Conservation (phyloP, 2,888 invertebrate genomes). For the Phaonia tiefii region DNA sequence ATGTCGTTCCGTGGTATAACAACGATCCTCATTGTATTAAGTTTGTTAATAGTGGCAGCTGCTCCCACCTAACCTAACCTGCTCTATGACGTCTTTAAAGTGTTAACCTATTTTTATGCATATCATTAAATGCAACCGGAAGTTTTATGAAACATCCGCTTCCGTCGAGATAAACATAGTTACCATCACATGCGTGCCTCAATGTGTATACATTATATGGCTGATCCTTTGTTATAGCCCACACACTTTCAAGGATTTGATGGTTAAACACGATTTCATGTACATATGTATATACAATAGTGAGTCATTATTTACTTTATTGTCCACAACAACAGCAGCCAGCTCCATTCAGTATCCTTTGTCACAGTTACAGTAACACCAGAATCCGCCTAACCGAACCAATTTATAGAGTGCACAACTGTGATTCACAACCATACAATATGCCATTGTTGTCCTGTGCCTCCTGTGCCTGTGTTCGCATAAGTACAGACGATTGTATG, state of each 20-base stretch:
- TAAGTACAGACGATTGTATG: conserved; percentile 11
- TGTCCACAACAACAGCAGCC: conserved; percentile 9
- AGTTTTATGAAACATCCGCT: conserved; percentile 42
- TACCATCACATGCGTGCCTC: neutral
- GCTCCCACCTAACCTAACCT: too few relatives aligned
- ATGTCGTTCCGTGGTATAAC: too few relatives aligned
- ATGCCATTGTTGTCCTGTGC: conserved; percentile 31
- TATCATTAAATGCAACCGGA: conserved; percentile 29
- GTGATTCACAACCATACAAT: conserved; percentile 33
- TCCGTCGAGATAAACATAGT: conserved; percentile 35
- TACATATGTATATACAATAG: too few relatives aligned
- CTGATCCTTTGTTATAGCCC: conserved; percentile 2
- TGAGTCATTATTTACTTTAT: conserved; percentile 53
- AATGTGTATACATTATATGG: neutral
- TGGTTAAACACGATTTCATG: neutral
- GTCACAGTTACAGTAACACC: conserved; percentile 42
- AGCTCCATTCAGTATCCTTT: conserved; percentile 42
- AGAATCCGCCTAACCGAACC: neutral
- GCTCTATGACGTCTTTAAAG: too few relatives aligned
- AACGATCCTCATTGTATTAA: too few relatives aligned
- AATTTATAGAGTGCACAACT: neutral
- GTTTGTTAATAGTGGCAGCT: too few relatives aligned
- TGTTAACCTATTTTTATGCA: conserved; percentile 25
- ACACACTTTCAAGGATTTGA: neutral
- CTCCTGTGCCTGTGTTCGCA: conserved; percentile 17